Evolutionary conservation across 2,797 vertebrate genomes (phyloP).

Genomic region (Gymnothorax javanicus): DNA sequence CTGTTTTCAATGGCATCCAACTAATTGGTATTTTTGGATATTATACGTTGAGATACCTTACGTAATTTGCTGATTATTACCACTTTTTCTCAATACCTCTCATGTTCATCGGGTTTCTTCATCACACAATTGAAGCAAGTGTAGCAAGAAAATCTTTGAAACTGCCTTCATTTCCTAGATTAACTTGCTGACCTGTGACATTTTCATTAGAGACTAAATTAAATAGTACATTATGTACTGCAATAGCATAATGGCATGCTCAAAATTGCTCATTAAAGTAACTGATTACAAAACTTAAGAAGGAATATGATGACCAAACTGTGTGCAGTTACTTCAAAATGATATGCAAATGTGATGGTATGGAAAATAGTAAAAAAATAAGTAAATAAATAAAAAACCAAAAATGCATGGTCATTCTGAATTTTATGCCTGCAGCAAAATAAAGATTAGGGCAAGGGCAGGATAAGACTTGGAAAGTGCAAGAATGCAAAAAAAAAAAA

Average conservation of each 20-base stretch:
- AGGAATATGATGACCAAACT: background rate
- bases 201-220: conserved; percentile 14
- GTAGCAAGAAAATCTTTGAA: background rate
- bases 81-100: background rate
- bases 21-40: conserved; percentile 1
- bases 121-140: background rate
- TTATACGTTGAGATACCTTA: background rate
- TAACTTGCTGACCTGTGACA: conserved; percentile 13
- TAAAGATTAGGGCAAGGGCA: too few species aligned
- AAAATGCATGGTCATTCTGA: too few species aligned
- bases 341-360: background rate
- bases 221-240: conserved; percentile 8
- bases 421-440: too few species aligned
- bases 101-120: background rate
- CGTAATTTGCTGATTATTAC: background rate
- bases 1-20: background rate
- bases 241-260: background rate
- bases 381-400: too few species aligned
- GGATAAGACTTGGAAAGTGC: too few species aligned
- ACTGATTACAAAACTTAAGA: background rate
- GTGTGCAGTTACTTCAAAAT: background rate
- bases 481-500: too few species aligned
- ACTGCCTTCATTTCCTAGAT: conserved; percentile 2
- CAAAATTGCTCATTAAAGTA: conserved; percentile 13
- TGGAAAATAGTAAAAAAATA: too few species aligned